Evolutionary conservation across 2,797 vertebrate genomes (phyloP), one percentile per base, ranked within the genome.

Genomic region (Bucorvus abyssinicus): DNA sequence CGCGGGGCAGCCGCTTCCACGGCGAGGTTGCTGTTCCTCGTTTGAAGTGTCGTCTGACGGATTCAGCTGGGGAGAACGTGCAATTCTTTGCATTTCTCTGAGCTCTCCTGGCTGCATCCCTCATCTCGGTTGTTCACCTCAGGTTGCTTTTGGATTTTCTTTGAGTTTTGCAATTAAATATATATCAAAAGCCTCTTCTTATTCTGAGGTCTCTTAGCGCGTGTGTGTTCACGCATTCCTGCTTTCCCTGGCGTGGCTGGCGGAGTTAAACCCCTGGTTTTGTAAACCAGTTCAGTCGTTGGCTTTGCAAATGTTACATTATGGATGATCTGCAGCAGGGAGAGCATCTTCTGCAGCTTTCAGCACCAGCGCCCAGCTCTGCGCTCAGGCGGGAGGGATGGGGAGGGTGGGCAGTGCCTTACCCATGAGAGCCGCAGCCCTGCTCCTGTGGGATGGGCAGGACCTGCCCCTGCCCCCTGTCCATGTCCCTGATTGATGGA

Each of bases 101-200:
- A 69, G 80, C 13, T 64, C 87, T 81, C 56, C 2, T 2, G 9
- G 50, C 73, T 30, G 38, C 17, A 15, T 34, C 80, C 84, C 90
- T 87, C 90, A 73, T 90, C 88, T 94, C 32, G 0, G 2, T 29
- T 69, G 55, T 44, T 69, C 93, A 53, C 83, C 76, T 86, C 5
- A 0, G 22, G 19, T 76, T 90, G 69, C 83, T 86, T 76, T 75
- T 10, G 83, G 90, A 20, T 89, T 88, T 88, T 55, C 94, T 94
- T 91, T 95, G 89, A 95, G 83, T 88, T 84, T 26, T 36, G 77
- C 86, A 73, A 96, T 97, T 69, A 96, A 97, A 96, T 96, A 96
- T 97, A 16, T 86, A 96, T 96, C 93, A 97, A 89, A 95, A 76
- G 61, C 23, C 69, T 61, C 34, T 23, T 64, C 65, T 44, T 40